These are phyloP conservation scores for Falco cherrug DNA, from an alignment of 2,797 vertebrate species.

Conservation along the genomic window DNA sequence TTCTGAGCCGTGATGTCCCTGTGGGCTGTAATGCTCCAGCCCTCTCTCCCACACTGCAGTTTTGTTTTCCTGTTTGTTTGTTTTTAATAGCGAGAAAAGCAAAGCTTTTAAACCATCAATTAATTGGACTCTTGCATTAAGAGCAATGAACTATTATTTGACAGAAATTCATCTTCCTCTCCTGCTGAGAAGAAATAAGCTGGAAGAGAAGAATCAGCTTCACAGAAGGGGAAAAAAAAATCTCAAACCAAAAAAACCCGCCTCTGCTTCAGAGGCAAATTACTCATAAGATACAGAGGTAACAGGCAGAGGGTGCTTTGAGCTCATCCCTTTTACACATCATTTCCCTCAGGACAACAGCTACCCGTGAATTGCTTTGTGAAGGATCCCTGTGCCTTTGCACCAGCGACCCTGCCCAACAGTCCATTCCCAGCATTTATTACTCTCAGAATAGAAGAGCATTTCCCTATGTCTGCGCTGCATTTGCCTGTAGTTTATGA, in stretches of 20 bases:
- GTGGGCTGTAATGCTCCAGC: not conserved
- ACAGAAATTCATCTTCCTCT: conserved; percentile 49
- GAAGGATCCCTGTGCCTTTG: not conserved
- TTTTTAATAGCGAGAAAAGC: not conserved
- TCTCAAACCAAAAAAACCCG: not conserved
- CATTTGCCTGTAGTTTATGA: not conserved
- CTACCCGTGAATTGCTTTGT: not conserved
- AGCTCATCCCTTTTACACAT: conserved; percentile 20
- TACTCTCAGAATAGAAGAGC: not conserved
- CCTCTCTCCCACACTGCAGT: not conserved
- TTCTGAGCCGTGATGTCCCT: not conserved
- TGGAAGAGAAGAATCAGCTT: conserved; percentile 8
- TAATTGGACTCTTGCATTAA: conserved; percentile 55
- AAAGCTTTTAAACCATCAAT: conserved; percentile 51
- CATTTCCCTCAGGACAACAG: conserved; percentile 35
- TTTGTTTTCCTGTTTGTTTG: not conserved
- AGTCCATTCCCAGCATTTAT: not conserved
- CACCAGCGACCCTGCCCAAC: not conserved
- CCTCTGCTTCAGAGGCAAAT: conserved; percentile 36
- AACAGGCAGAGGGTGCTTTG: not conserved
- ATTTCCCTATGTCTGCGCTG: not conserved
- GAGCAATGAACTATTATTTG: conserved; percentile 34
- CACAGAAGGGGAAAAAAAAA: not conserved
- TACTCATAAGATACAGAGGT: conserved; percentile 20
- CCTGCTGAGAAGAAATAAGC: conserved; percentile 54